phyloP scores from a whole-genome alignment of 2,888 invertebrate species.

The Atherix ibis region DNA sequence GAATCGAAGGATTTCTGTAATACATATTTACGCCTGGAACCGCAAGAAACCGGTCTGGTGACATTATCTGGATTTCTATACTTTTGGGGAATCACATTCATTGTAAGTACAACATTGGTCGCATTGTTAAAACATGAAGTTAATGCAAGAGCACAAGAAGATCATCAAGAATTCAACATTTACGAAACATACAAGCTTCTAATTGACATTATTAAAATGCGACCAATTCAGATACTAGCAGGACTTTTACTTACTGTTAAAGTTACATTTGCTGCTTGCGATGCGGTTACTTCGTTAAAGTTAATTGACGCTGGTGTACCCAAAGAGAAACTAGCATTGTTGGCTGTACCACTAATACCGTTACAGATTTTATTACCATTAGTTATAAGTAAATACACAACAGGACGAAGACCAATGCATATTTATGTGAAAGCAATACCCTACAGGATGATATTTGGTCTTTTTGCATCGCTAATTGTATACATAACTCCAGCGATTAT shows the following conservation, averaged over 20 bases:
- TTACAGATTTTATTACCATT: slow-evolving; percentile 86
- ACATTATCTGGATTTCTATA: slow-evolving; percentile 70
- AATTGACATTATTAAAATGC: slow-evolving; percentile 66
- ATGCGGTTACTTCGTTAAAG: slow-evolving; percentile 88
- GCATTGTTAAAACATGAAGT: slow-evolving; percentile 76
- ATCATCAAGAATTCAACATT: slow-evolving; percentile 33
- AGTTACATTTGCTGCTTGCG: slow-evolving; percentile 88
- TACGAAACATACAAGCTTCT: slow-evolving; percentile 69
- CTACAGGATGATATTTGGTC: slow-evolving; percentile 67
- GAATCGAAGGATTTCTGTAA: slow-evolving; percentile 96
- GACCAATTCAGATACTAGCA: slow-evolving; percentile 63
- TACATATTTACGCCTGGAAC: slow-evolving; percentile 61
- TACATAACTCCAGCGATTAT: slow-evolving; percentile 68
- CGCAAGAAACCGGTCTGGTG: slow-evolving; percentile 54
- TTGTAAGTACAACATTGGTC: slow-evolving; percentile 77
- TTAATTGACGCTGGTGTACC: slow-evolving; percentile 92
- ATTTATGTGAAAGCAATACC: slow-evolving; percentile 82
- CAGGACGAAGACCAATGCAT: slow-evolving; percentile 77
- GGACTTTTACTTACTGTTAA: slow-evolving; percentile 78
- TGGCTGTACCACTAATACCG: slow-evolving; percentile 88
- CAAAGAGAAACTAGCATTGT: slow-evolving; percentile 80
- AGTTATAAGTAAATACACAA: slow-evolving; percentile 54
- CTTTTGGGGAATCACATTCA: slow-evolving; percentile 90
- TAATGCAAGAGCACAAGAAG: slow-evolving; percentile 25
- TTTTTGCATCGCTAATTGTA: slow-evolving; percentile 69